phyloP scores from a whole-genome alignment of 2,797 vertebrate species.

The Staurois parvus region DNA sequence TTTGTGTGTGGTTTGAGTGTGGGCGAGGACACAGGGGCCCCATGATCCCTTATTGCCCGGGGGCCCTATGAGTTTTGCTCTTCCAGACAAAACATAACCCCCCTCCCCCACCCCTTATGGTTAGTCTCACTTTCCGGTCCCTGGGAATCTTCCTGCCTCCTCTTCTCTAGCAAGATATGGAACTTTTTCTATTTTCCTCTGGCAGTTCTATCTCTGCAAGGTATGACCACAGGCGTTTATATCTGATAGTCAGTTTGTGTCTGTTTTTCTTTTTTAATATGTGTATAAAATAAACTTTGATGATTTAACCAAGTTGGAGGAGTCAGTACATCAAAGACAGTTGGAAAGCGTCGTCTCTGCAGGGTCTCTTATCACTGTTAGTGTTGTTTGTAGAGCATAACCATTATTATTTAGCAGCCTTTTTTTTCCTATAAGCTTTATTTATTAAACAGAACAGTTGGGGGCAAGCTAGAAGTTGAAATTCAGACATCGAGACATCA shows the following conservation, averaged over 20 bases:
- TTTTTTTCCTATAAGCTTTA: neutral
- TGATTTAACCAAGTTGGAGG: conserved; percentile 39
- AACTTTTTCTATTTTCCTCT: conserved; percentile 27
- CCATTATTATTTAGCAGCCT: conserved; percentile 23
- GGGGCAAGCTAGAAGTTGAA: too few species aligned
- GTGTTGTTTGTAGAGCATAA: conserved; percentile 18
- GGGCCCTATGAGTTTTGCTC: too few species aligned
- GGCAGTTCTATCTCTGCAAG: neutral
- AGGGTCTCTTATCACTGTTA: conserved; percentile 31
- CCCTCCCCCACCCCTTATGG: neutral
- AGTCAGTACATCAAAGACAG: conserved; percentile 40
- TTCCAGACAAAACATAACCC: too few species aligned
- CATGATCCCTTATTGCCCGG: too few species aligned
- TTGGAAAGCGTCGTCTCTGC: conserved; percentile 35
- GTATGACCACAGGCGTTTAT: conserved; percentile 11
- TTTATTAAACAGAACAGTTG: neutral
- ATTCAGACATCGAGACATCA: too few species aligned
- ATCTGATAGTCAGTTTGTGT: conserved; percentile 12
- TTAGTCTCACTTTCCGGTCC: neutral
- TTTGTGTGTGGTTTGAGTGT: too few species aligned
- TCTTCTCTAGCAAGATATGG: conserved; percentile 4
- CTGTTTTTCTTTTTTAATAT: conserved; percentile 38
- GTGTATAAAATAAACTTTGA: conserved; percentile 52
- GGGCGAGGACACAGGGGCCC: too few species aligned
- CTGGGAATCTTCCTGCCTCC: neutral